Evolutionary conservation across 2,888 invertebrate genomes (phyloP).

Genomic region (Listrodromus nycthemerus): DNA sequence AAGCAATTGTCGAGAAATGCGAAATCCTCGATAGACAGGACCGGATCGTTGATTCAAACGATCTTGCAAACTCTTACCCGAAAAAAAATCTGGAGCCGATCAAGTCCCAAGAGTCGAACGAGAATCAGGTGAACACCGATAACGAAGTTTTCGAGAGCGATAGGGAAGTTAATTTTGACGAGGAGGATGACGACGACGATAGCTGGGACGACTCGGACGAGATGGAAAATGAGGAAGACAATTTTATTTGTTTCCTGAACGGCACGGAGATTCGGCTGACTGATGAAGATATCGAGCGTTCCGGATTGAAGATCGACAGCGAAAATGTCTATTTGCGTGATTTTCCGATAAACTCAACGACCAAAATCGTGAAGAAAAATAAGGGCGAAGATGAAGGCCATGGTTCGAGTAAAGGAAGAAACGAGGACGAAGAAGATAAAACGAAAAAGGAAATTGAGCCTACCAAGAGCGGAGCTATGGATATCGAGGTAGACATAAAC

Average conservation of each 20-base stretch:
- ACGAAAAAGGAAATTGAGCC: not conserved
- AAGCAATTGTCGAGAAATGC: not conserved
- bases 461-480: not conserved
- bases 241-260: slow-evolving; percentile 64
- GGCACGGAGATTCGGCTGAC: slow-evolving; percentile 65
- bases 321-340: not conserved
- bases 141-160: slow-evolving; percentile 64
- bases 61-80: not conserved
- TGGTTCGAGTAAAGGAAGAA: not conserved
- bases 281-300: slow-evolving; percentile 58
- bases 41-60: slow-evolving; percentile 10
- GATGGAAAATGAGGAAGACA: slow-evolving; percentile 60
- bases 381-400: not conserved
- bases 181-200: slow-evolving; percentile 68
- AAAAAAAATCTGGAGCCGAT: slow-evolving; percentile 4
- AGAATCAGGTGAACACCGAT: slow-evolving; percentile 28
- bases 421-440: not conserved
- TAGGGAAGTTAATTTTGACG: slow-evolving; percentile 58
- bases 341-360: not conserved
- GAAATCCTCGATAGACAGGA: not conserved
- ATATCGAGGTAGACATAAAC: not conserved
- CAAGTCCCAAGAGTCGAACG: slow-evolving; percentile 25
- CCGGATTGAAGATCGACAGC: slow-evolving; percentile 26
- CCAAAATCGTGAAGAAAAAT: not conserved
- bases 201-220: slow-evolving; percentile 59